These are phyloP conservation scores for Penaeus japonicus DNA, from an alignment of 1,140 invertebrate species.

Conservation along the genomic window DNA sequence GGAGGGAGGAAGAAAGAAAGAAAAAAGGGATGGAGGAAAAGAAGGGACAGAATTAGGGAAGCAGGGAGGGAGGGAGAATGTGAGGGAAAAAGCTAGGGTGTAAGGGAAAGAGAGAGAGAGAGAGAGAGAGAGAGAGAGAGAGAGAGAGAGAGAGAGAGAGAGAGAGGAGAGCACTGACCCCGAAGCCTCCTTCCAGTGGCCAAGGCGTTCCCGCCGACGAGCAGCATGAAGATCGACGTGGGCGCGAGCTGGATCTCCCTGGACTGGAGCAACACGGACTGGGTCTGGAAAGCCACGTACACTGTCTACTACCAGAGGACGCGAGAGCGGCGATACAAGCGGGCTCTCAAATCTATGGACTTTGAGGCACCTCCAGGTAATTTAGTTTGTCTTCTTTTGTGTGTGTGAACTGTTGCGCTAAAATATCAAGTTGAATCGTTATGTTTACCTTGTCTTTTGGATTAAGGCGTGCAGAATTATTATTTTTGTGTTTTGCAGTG, in stretches of 20 bases:
- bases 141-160: no score
- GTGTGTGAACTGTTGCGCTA: neutral
- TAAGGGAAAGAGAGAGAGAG: no score
- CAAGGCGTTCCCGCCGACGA: neutral
- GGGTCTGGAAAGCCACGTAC: neutral
- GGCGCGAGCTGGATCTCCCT: neutral
- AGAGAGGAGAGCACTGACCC: neutral
- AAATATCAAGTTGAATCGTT: neutral
- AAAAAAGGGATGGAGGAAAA: no score
- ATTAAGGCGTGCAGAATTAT: no score
- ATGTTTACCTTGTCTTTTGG: no score
- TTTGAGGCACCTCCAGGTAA: conserved; percentile 16
- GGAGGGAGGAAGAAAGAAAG: neutral
- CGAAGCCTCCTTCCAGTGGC: neutral
- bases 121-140: no score
- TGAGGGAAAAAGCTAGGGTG: no score
- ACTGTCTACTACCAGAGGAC: neutral
- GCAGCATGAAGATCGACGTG: neutral
- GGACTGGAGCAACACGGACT: neutral
- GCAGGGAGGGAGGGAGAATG: no score
- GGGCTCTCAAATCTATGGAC: neutral
- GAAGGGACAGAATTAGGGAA: no score
- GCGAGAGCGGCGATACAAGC: neutral
- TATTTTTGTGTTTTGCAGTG: no score
- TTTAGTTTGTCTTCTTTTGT: neutral